A percentile compares a stretch with the other conserved stretches of the same genome.
These are phyloP conservation scores for Phycodurus eques DNA, from an alignment of 2,113 vertebrate genomes.

Conservation along the genomic window DNA sequence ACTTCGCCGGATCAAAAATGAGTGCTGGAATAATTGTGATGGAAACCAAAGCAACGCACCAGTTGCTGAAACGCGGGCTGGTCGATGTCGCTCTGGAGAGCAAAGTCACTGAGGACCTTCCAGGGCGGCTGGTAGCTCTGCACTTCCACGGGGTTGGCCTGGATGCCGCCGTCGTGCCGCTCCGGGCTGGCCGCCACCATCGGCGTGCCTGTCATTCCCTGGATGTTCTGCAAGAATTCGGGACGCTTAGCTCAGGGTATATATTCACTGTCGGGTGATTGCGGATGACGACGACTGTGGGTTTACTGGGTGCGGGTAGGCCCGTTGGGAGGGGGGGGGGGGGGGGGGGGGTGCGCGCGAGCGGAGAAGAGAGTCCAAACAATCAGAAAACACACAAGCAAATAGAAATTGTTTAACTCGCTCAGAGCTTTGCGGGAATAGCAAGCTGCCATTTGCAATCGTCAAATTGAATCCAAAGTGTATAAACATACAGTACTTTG, in stretches of 20 bases:
- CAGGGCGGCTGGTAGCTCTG: conserved; percentile 99
- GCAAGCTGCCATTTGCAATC: too few species aligned
- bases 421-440: neutral
- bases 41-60: conserved; percentile 73
- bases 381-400: conserved; percentile 23
- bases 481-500: too few species aligned
- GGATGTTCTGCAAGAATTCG: conserved; percentile 86
- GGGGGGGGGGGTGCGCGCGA: neutral
- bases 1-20: neutral
- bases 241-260: neutral
- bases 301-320: neutral
- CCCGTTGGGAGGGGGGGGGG: neutral
- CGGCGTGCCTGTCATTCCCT: conserved; percentile 97
- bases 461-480: too few species aligned
- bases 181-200: conserved; percentile 98
- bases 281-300: neutral
- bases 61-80: conserved; percentile 98
- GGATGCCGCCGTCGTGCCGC: conserved; percentile 95
- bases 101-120: conserved; percentile 99
- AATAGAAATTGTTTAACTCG: neutral
- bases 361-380: conserved; percentile 1
- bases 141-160: conserved; percentile 97
- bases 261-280: neutral
- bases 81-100: conserved; percentile 98
- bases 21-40: neutral